Base-by-base conservation (phyloP, 2,888 invertebrate genomes). In the Drosophila mettleri region DNA sequence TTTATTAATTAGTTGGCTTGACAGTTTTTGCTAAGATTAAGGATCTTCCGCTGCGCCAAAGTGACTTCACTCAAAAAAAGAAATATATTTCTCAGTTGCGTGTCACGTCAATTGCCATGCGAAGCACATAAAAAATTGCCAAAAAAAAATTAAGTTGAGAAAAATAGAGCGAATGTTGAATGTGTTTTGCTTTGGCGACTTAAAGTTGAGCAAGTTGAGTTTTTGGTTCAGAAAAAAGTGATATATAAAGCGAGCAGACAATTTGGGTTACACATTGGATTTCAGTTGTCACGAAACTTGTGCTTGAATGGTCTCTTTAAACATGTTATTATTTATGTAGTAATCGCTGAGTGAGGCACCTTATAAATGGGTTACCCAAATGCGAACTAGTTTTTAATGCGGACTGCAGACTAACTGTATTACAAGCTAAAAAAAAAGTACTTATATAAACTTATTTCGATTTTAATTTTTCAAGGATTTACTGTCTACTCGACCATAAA, bases 121-220 rank as follows among this genome's bases (percentile, higher is more conserved):
- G 20, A 49, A 53, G 51, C 63, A 59, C 78, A 71, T 72, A 48
- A 49, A 53, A 63, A 71, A 53, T 59, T 61, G 46, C 55, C 43
- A 46, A 66, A 62, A 60, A 49, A 48, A 49, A 59, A 22, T 16
- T 20, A 3, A 22, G 22, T 16, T 24, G 24, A 2, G 16, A 22
- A 39, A 78, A 72, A 64, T 78, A 69, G 69, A 75, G 65, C 72
- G 69, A 64, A 38, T 64, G 59, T 65, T 48, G 68, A 78, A 57
- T 55, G 49, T 76, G 27, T 73, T 57, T 58, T 52, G 45, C 39
- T 51, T 36, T 67, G 64, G 58, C 46, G 46, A 52, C 36, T 59
- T 41, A 34, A 59, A 72, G 49, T 78, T 78, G 60, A 64, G 55
- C 63, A 75, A 78, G 60, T 67, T 67, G 72, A 78, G 60, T 67